Conservation (phyloP, 1,140 invertebrate genomes). For the Solen grandis region DNA sequence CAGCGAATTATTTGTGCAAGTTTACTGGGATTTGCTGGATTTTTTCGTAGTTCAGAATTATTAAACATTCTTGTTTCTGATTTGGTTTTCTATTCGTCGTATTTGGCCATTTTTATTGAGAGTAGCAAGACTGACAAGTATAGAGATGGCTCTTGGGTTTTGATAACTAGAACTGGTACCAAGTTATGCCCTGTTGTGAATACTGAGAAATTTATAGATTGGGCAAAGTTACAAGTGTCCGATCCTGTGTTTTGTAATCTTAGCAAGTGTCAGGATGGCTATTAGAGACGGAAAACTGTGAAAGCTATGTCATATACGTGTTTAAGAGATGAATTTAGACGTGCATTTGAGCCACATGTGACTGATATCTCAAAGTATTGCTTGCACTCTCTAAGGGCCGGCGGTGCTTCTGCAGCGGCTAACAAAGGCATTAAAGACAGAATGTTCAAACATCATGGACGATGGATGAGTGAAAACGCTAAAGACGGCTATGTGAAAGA, state of each 20-base stretch:
- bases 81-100: constrained; percentile 9
- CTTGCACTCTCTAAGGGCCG: too few relatives aligned
- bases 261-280: background rate
- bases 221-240: constrained; percentile 4
- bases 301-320: constrained; percentile 16
- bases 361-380: too few relatives aligned
- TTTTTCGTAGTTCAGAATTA: constrained; percentile 42
- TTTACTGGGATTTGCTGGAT: constrained; percentile 50
- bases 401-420: too few relatives aligned
- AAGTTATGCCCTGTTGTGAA: constrained; percentile 32
- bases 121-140: constrained; percentile 53
- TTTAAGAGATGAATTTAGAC: background rate
- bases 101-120: constrained; percentile 39
- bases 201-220: constrained; percentile 21
- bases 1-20: constrained; percentile 35
- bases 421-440: too few relatives aligned
- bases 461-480: constrained; percentile 6
- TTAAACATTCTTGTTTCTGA: constrained; percentile 33
- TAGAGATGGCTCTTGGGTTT: constrained; percentile 32
- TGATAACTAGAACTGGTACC: constrained; percentile 28
- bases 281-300: background rate
- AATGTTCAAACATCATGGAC: constrained; percentile 29
- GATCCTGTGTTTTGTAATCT: background rate
- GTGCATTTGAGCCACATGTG: too few relatives aligned
- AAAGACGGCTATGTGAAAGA: constrained; percentile 38